Conservation (phyloP, 1,140 invertebrate genomes). For the Armadillidium nasatum region DNA sequence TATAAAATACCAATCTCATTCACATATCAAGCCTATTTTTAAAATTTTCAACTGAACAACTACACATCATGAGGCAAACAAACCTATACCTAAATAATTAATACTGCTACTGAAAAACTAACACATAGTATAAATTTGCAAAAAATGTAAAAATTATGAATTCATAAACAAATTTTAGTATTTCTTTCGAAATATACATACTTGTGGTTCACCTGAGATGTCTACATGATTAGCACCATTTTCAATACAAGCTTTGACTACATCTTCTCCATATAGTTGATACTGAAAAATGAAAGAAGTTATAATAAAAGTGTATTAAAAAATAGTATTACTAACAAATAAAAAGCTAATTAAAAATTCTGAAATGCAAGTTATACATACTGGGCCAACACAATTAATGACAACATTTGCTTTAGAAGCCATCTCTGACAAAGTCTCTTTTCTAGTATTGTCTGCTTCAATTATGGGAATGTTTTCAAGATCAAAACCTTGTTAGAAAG, state of each 20-base stretch:
- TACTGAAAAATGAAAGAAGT: conserved; percentile 52
- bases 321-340: no score
- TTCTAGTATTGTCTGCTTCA: conserved; percentile 71
- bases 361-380: conserved; percentile 45
- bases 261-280: conserved; percentile 77
- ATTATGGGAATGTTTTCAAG: conserved; percentile 63
- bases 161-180: no score
- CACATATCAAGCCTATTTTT: no score
- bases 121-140: no score
- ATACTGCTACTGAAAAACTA: no score
- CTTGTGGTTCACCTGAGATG: conserved; percentile 76
- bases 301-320: no score
- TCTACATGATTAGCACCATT: conserved; percentile 80
- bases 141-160: no score
- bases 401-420: conserved; percentile 66
- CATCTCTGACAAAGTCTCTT: conserved; percentile 69
- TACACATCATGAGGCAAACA: no score
- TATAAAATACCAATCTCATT: no score
- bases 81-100: no score
- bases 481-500: conserved; percentile 49
- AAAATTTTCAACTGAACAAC: no score
- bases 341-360: no score
- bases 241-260: conserved; percentile 83
- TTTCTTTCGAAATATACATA: background rate
- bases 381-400: conserved; percentile 81